phyloP scores from a whole-genome alignment of 2,888 invertebrate species.

The Tenthredo amoena region DNA sequence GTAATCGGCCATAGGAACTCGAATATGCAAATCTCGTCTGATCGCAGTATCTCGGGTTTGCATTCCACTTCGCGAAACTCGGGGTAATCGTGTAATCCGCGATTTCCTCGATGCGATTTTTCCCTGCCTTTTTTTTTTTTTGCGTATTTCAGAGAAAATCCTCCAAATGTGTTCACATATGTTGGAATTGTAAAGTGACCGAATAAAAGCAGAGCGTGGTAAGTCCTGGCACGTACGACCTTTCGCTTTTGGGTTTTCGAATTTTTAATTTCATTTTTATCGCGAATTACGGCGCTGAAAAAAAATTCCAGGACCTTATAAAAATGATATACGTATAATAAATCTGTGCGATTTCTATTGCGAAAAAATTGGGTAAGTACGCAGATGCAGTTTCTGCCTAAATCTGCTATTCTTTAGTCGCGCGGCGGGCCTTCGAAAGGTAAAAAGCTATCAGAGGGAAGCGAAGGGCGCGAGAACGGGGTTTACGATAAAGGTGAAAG shows the following conservation, averaged over 20 bases:
- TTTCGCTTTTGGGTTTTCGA: too few species aligned
- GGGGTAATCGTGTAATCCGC: not conserved
- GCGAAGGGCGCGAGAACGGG: not conserved
- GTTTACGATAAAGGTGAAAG: constrained; percentile 6
- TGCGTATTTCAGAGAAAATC: not conserved
- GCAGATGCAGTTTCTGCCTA: not conserved
- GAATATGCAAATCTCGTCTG: not conserved
- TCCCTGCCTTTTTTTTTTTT: not conserved
- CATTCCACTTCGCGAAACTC: not conserved
- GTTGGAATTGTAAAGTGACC: too few species aligned
- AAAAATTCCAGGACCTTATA: too few species aligned
- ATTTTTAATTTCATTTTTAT: too few species aligned
- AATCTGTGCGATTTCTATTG: too few species aligned
- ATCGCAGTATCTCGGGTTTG: not conserved
- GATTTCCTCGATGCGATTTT: not conserved
- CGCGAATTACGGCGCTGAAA: too few species aligned
- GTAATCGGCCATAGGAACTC: not conserved
- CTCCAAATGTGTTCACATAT: too few species aligned
- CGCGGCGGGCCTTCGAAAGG: not conserved
- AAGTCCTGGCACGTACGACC: too few species aligned
- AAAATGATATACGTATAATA: too few species aligned
- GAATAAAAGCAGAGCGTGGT: too few species aligned
- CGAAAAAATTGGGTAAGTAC: not conserved
- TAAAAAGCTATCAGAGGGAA: constrained; percentile 8
- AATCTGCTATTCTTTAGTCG: not conserved